Conservation (phyloP, 2,113 vertebrate species). For the Charadrius vociferus region DNA sequence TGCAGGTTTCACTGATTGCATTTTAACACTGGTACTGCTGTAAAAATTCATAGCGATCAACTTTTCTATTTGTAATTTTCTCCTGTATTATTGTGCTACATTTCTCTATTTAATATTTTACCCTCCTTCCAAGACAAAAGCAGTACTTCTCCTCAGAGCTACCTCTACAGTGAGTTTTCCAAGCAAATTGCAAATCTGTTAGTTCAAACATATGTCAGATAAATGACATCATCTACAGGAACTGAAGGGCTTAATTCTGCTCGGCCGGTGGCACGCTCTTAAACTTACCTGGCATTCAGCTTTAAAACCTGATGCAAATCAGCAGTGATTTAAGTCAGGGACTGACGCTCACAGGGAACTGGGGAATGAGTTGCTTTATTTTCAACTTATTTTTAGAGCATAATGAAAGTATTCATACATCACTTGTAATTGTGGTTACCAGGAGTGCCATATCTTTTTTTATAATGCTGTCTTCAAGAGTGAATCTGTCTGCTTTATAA, state of each 20-base stretch:
- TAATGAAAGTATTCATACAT: not conserved
- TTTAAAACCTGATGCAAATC: not conserved
- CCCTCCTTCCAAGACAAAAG: not conserved
- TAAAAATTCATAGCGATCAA: too few relatives aligned
- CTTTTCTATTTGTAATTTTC: not conserved
- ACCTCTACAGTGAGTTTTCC: not conserved
- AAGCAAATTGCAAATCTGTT: not conserved
- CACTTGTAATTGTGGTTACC: not conserved
- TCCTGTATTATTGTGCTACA: not conserved
- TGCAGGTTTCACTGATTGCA: not conserved
- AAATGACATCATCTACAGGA: rapidly evolving
- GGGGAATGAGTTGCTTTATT: not conserved
- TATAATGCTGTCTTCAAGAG: not conserved
- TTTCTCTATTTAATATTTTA: not conserved
- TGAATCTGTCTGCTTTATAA: not conserved
- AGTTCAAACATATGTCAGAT: not conserved
- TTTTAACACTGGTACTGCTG: not conserved
- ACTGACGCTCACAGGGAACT: not conserved
- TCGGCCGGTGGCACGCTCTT: not conserved
- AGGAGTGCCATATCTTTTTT: not conserved
- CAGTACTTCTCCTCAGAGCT: not conserved
- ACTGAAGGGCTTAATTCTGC: not conserved
- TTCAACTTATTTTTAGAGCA: not conserved
- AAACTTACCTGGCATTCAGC: not conserved
- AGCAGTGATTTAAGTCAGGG: not conserved